Evolutionary conservation across 2,888 invertebrate genomes (phyloP), one percentile per base, ranked within the genome.

Genomic region (Diarsia mendica): DNA sequence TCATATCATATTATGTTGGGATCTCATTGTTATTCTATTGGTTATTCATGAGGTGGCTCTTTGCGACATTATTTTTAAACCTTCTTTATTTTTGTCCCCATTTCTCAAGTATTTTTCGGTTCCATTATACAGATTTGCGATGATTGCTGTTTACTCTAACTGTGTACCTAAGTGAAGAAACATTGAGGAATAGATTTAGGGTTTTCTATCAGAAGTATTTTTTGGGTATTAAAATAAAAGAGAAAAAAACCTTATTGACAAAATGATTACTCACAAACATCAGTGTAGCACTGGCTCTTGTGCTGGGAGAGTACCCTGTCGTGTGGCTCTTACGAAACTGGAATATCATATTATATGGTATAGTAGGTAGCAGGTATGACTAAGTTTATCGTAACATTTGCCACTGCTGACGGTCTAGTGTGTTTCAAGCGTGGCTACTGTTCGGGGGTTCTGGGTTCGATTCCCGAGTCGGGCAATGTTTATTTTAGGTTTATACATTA

Each of bases 31-130:
- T 53, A 77, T 83, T 49, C 60, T 49, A 72, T 80, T 71, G 69
- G 67, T 64, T 77, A 83, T 77, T 84, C 75, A 83, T 84, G 72
- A 83, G 58, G 18, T 8, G 60, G 49, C 23, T 82, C n/a, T 58
- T 64, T 69, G 28, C 18, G 58, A 39, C 51, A 60, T 68, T 61
- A 79, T 33, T 73, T 73, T 68, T 55, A 49, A 51, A 63, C 15
- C 64, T 18, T 53, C 48, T 67, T 61, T 73, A 80, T 69, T 74
- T 74, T 79, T 65, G 46, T 67, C 48, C 33, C 23, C 61, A 49
- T 44, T 72, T 66, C 9, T 20, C n/a, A 72, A 77, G 61, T 79
- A 72, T 79, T 77, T 77, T 72, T 77, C 65, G 53, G 44, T 66
- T 44, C 72, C 48, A 72, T 77, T 66, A 79, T 53, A 72, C 18